Evolutionary conservation across 2,888 invertebrate genomes (phyloP).

Genomic region (Hyles lineata): DNA sequence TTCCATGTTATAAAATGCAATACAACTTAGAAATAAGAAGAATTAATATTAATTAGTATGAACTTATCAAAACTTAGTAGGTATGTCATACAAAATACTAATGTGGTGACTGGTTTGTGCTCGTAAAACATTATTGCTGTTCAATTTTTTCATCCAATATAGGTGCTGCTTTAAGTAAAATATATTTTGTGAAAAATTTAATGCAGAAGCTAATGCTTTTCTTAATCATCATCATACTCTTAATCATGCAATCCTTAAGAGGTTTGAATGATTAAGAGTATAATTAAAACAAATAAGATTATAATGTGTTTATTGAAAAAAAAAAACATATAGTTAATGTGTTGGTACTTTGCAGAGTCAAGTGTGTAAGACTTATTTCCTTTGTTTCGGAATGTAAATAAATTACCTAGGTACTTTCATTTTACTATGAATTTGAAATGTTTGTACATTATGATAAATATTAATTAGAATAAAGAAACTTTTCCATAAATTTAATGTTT

Average conservation of each 20-base stretch:
- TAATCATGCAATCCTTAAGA: too few species aligned
- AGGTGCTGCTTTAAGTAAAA: neutral
- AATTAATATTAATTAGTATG: too few species aligned
- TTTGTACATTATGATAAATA: slow-evolving; percentile 7
- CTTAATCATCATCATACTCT: too few species aligned
- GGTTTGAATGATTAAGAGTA: too few species aligned
- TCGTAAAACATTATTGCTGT: neutral
- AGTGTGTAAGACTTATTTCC: neutral
- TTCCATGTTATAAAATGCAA: too few species aligned
- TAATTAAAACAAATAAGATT: neutral
- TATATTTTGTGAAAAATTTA: too few species aligned
- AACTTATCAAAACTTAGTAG: too few species aligned
- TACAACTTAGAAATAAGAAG: too few species aligned
- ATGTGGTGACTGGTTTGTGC: too few species aligned
- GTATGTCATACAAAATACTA: too few species aligned
- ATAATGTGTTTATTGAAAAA: neutral
- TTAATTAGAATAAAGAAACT: slow-evolving; percentile 1
- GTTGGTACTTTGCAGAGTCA: neutral
- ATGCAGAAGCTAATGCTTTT: too few species aligned
- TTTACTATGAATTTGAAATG: slow-evolving; percentile 1
- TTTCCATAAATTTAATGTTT: neutral
- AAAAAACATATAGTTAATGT: neutral
- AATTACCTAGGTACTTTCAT: slow-evolving; percentile 1
- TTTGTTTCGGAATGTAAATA: neutral
- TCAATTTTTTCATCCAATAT: neutral